These are phyloP conservation scores for Drosophila vallismaia DNA, from an alignment of 2,888 invertebrate genomes.

Conservation along the genomic window DNA sequence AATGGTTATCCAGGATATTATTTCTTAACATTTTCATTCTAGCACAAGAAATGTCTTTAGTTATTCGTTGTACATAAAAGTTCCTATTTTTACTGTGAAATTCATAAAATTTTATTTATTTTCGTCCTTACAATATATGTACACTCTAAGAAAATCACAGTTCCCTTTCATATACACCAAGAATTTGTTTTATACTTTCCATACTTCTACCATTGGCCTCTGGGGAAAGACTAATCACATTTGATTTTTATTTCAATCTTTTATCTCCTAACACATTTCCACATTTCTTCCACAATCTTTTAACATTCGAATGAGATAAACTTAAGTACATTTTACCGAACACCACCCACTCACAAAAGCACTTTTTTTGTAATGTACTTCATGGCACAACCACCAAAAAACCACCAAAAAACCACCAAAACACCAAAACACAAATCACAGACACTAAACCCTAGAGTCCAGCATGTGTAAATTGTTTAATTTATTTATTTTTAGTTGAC, in stretches of 20 bases:
- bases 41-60: constrained; percentile 18
- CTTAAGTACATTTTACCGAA: not conserved
- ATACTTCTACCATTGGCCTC: constrained; percentile 81
- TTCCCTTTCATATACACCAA: no score
- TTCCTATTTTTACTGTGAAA: not conserved
- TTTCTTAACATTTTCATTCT: constrained; percentile 11
- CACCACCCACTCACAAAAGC: constrained; percentile 2
- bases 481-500: constrained; percentile 59
- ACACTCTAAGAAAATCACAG: constrained; percentile 13
- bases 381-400: not conserved
- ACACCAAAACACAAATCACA: constrained; percentile 10
- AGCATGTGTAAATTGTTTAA: constrained; percentile 68
- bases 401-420: no score
- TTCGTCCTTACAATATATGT: constrained; percentile 5
- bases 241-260: constrained; percentile 45
- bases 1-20: constrained; percentile 7
- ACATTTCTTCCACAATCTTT: constrained; percentile 18
- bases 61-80: constrained; percentile 7
- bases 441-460: constrained; percentile 3
- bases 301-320: constrained; percentile 30
- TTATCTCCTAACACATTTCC: constrained; percentile 32
- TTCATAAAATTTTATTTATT: not conserved
- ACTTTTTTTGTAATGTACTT: constrained; percentile 16
- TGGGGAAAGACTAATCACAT: constrained; percentile 85
- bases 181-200: constrained; percentile 1